Evolutionary conservation across 1,140 invertebrate genomes (phyloP).

Genomic region (Caenorhabditis tropicalis): DNA sequence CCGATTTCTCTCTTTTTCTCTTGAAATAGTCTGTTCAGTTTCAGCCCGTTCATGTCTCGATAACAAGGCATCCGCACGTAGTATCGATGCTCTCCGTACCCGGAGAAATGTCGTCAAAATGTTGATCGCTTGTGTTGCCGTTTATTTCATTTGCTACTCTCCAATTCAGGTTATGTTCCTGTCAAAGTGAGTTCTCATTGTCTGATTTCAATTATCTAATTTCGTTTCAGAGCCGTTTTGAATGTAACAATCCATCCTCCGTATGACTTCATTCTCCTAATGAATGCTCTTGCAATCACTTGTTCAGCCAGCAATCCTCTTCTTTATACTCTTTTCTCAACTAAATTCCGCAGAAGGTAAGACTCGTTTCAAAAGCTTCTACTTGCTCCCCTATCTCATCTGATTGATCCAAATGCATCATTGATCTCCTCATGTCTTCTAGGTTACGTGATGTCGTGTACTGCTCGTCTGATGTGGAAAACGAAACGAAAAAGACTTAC

Average conservation of each 20-base stretch:
- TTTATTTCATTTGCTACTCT: slow-evolving; percentile 71
- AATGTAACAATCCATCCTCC: slow-evolving; percentile 60
- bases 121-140: slow-evolving; percentile 70
- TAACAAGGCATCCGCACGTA: slow-evolving; percentile 18
- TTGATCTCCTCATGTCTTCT: background rate
- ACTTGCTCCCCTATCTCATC: background rate
- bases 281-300: slow-evolving; percentile 69
- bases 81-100: slow-evolving; percentile 61
- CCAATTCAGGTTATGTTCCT: slow-evolving; percentile 71
- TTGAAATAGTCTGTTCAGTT: slow-evolving; percentile 15
- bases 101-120: slow-evolving; percentile 70
- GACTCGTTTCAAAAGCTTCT: background rate
- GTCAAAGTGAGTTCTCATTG: slow-evolving; percentile 61
- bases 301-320: slow-evolving; percentile 70
- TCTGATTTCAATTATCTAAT: background rate
- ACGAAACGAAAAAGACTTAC: slow-evolving; percentile 3
- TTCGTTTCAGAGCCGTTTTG: slow-evolving; percentile 44
- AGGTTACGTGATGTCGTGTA: slow-evolving; percentile 24
- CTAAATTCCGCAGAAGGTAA: slow-evolving; percentile 59
- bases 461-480: slow-evolving; percentile 30
- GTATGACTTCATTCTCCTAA: slow-evolving; percentile 66
- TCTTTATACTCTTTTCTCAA: slow-evolving; percentile 71
- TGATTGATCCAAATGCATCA: background rate
- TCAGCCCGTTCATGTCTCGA: slow-evolving; percentile 47
- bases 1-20: background rate